These are phyloP conservation scores for Heliangelus exortis DNA, from an alignment of 2,797 vertebrate species.

Conservation along the genomic window DNA sequence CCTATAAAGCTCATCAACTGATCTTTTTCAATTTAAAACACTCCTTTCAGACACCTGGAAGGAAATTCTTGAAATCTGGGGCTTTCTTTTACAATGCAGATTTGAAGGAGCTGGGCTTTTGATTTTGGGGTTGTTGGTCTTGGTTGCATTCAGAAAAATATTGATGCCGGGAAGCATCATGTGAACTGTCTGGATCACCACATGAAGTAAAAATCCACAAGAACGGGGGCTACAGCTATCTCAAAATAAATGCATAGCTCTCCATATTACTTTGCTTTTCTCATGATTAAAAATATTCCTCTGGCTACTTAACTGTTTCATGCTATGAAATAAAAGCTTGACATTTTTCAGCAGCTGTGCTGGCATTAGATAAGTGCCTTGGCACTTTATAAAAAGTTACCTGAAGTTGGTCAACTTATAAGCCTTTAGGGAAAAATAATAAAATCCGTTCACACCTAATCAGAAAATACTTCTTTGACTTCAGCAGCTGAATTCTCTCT, in stretches of 20 bases:
- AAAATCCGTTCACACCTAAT: constrained; percentile 68
- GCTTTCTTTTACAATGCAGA: background rate
- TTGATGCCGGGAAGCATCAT: background rate
- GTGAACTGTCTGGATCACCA: background rate
- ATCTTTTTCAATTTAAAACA: background rate
- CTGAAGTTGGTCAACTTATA: constrained; percentile 55
- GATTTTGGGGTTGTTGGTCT: background rate
- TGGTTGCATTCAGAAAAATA: background rate
- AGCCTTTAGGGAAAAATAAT: constrained; percentile 53
- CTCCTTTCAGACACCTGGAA: background rate
- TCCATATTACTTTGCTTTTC: background rate
- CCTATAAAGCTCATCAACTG: background rate
- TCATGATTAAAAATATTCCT: constrained; percentile 34
- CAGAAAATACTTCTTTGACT: constrained; percentile 64
- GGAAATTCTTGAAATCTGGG: background rate
- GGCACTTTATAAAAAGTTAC: constrained; percentile 63
- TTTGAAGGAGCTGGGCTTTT: background rate
- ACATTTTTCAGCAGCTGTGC: constrained; percentile 67
- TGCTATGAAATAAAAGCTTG: constrained; percentile 55
- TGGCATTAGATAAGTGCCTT: constrained; percentile 52
- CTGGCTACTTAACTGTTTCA: constrained; percentile 35
- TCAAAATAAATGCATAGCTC: constrained; percentile 23
- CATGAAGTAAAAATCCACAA: background rate
- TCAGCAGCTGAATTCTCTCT: constrained; percentile 42
- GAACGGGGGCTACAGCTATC: background rate